Evolutionary conservation across 37 sponge, comb jelly and placozoan species (phyloP), one percentile per base, ranked within the genome.

Genomic region (Cliona cf. orientalis): DNA sequence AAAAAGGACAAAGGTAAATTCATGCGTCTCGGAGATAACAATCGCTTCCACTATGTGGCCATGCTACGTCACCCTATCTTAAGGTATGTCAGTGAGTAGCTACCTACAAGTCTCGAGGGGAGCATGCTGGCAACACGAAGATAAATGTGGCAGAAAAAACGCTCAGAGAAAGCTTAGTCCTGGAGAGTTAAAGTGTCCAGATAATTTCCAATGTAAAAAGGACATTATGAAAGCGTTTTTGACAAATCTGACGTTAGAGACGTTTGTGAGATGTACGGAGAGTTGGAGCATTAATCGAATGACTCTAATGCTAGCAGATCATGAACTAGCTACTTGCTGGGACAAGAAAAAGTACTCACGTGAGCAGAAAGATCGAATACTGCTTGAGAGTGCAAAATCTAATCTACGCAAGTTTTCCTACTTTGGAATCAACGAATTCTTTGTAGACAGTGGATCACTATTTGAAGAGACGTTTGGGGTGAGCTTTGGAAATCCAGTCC

Each of bases 291-390:
- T 42, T 4, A 92, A 92, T 39, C 61, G 93, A 25, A 84, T 84
- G 45, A 88, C 93, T 14, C 12, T 71, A 6, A 89, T 92, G 93
- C 78, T 92, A 41, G 88, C 93, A 2, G 81, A 92, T 83, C 66
- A 87, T 62, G 65, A 45, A 22, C 28, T 71, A n/a, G 75, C 82
- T 62, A 32, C 36, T 37, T 92, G 93, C 63, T 89, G 65, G 3
- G 33, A 64, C 19, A 28, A 33, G 3, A 2, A 34, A 2, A 31
- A 42, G 4, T 65, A 32, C 26, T 12, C 43, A 19, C 12, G 29
- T 3, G 63, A 83, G 36, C 56, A 69, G n/a, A 69, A 26, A 60
- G 61, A 73, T 6, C 26, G 38, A 2, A 53, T 77, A 4, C 23
- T 84, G 22, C 67, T 89, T 7, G 56, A 61, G 26, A 79, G 84